Conservation (phyloP, 1,140 invertebrate species). For the Drosophila auraria region DNA sequence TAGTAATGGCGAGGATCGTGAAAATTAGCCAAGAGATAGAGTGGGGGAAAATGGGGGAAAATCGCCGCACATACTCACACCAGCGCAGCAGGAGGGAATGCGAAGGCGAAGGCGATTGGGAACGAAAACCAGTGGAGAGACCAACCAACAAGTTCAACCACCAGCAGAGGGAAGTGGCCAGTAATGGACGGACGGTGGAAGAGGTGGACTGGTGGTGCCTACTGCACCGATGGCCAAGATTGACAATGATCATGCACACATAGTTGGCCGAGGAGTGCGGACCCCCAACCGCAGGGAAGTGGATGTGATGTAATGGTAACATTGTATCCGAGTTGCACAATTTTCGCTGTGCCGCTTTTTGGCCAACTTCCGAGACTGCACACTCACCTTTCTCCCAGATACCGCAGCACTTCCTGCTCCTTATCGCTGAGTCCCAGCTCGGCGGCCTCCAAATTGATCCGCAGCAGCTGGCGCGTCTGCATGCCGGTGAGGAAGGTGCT, state of each 20-base stretch:
- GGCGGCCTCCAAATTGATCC: constrained; percentile 87
- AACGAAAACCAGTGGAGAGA: constrained; percentile 23
- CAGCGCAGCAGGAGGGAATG: constrained; percentile 19
- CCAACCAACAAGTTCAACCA: constrained; percentile 66
- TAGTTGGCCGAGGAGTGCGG: constrained; percentile 20
- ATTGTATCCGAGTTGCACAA: constrained; percentile 84
- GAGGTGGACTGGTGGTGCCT: constrained; percentile 53
- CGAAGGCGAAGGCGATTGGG: neutral
- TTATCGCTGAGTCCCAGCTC: constrained; percentile 87
- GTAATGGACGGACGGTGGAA: constrained; percentile 9
- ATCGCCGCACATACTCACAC: constrained; percentile 10
- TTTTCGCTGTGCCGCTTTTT: constrained; percentile 57
- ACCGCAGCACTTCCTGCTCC: constrained; percentile 87
- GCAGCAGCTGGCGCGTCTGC: constrained; percentile 87
- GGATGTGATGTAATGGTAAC: constrained; percentile 76
- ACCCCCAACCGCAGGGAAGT: constrained; percentile 39
- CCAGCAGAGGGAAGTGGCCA: constrained; percentile 21
- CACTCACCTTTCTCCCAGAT: constrained; percentile 89
- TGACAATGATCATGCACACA: constrained; percentile 73
- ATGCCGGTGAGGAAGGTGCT: constrained; percentile 90
- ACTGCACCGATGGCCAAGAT: constrained; percentile 82
- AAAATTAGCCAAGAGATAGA: constrained; percentile 42
- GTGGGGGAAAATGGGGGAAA: constrained; percentile 19
- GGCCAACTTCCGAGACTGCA: constrained; percentile 71
- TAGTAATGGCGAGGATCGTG: constrained; percentile 29